Evolutionary conservation across 2,797 vertebrate genomes (phyloP).

Genomic region (Chelon labrosus): DNA sequence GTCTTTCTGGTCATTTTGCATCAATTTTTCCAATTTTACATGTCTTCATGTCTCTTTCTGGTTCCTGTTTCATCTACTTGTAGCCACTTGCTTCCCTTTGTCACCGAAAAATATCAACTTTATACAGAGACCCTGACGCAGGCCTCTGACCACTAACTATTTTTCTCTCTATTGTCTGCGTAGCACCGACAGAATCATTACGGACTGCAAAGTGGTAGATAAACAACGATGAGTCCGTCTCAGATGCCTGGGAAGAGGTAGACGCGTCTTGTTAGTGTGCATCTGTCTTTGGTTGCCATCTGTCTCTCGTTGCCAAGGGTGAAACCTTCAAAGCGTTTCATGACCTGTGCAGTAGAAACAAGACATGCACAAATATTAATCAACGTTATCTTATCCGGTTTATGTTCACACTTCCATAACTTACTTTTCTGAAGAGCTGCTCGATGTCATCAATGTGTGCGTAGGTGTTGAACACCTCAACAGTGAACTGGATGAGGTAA

Average conservation of each 20-base stretch:
- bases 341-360: conserved; percentile 66
- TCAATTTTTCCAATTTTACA: too few species aligned
- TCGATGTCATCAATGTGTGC: conserved; percentile 61
- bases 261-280: conserved; percentile 61
- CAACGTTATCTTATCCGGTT: background rate
- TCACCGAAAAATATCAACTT: too few species aligned
- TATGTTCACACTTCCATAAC: background rate
- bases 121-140: too few species aligned
- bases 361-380: background rate
- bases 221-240: background rate
- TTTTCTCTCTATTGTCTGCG: too few species aligned
- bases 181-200: too few species aligned
- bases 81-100: too few species aligned
- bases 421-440: conserved; percentile 77
- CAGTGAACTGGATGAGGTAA: conserved; percentile 68
- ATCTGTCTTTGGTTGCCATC: conserved; percentile 80
- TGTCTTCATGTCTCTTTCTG: too few species aligned
- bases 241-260: conserved; percentile 73
- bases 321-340: conserved; percentile 60
- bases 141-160: too few species aligned
- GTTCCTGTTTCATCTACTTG: too few species aligned
- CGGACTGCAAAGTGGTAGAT: too few species aligned
- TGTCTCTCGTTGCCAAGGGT: background rate
- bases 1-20: too few species aligned
- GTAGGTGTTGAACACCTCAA: conserved; percentile 47